A percentile compares a stretch with the other conserved stretches of the same genome.
These are phyloP conservation scores for Hydrolagus affinis DNA, from an alignment of 2,113 vertebrate species.

Conservation along the genomic window DNA sequence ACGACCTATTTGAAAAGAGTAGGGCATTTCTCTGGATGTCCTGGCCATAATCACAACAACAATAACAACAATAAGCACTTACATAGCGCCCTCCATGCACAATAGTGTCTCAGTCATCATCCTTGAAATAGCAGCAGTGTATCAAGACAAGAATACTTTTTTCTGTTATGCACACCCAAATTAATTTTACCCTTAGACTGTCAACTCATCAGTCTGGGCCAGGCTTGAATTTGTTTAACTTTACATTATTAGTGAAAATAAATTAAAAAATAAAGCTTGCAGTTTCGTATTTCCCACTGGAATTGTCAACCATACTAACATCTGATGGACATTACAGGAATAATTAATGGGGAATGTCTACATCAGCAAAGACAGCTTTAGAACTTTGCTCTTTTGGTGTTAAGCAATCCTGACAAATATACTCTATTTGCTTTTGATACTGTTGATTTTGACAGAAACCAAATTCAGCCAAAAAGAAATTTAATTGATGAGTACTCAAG, in stretches of 20 bases:
- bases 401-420: constrained; percentile 1
- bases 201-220: background rate
- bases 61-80: no score
- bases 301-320: background rate
- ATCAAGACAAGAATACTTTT: no score
- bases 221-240: background rate
- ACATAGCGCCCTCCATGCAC: no score
- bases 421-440: background rate
- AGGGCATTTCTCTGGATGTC: no score
- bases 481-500: constrained; percentile 3
- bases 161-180: no score
- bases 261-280: background rate
- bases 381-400: background rate
- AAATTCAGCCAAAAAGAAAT: background rate
- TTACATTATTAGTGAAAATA: background rate
- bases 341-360: background rate
- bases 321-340: background rate
- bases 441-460: constrained; percentile 10
- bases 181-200: no score
- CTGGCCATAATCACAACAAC: no score
- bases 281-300: background rate
- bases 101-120: no score
- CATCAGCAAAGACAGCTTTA: background rate
- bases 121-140: no score
- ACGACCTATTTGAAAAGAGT: no score